phyloP scores from a whole-genome alignment of 2,113 vertebrate genomes.

The Psettodes erumei region DNA sequence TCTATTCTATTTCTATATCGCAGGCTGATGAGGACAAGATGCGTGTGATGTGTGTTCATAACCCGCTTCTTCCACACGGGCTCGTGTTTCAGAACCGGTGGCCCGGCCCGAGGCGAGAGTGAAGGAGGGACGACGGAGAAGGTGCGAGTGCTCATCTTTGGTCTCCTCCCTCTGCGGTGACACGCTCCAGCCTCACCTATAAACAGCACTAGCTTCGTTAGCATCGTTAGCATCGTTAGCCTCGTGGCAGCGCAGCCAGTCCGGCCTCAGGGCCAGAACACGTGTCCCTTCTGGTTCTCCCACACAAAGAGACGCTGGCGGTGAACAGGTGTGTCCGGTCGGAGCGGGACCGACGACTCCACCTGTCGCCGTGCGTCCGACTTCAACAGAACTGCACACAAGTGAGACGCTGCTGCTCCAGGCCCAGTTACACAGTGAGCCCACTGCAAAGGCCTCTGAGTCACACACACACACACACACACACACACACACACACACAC shows the following conservation, averaged over 20 bases:
- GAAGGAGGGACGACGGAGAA: too few species aligned
- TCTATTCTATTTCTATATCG: too few species aligned
- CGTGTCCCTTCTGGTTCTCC: slow-evolving; percentile 11
- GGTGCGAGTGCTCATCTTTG: not conserved
- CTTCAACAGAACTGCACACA: too few species aligned
- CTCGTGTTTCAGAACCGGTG: slow-evolving; percentile 14
- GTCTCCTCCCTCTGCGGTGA: not conserved
- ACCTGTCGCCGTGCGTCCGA: slow-evolving; percentile 47
- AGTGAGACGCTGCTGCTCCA: too few species aligned
- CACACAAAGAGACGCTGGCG: slow-evolving; percentile 49
- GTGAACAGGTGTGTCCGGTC: slow-evolving; percentile 59
- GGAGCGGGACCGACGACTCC: slow-evolving; percentile 14
- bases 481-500: too few species aligned
- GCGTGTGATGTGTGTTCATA: too few species aligned
- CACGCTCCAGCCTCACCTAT: slow-evolving; percentile 8
- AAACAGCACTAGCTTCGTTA: too few species aligned
- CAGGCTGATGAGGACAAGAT: too few species aligned
- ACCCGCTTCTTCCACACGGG: not conserved
- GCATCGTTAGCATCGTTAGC: too few species aligned
- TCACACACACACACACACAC: too few species aligned
- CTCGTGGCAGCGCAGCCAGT: too few species aligned
- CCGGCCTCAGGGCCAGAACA: slow-evolving; percentile 1
- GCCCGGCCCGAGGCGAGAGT: slow-evolving; percentile 5
- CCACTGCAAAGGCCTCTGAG: slow-evolving; percentile 70
- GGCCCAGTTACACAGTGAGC: slow-evolving; percentile 37